These are phyloP conservation scores for Orchestia grillus DNA, from an alignment of 1,140 invertebrate species.

Conservation along the genomic window DNA sequence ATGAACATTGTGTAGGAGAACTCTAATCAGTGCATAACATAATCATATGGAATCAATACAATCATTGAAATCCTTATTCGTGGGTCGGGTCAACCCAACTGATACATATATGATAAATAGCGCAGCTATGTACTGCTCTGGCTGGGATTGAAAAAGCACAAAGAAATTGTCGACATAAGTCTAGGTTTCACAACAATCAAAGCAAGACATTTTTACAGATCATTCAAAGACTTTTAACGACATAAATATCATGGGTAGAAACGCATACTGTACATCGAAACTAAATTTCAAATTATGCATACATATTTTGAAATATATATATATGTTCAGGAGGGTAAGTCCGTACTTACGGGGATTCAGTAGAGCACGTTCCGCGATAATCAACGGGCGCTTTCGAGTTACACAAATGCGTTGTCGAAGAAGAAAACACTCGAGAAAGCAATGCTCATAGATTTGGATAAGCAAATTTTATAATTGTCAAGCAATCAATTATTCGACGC, in stretches of 20 bases:
- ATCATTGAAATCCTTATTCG: background rate
- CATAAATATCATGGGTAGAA: background rate
- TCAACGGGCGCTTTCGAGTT: background rate
- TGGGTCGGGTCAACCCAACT: too few species aligned
- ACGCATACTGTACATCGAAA: background rate
- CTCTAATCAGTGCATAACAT: background rate
- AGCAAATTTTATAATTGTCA: background rate
- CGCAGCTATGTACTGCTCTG: background rate
- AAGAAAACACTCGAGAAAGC: background rate
- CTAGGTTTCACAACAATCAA: background rate
- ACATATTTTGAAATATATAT: background rate
- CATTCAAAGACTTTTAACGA: background rate
- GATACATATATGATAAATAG: too few species aligned
- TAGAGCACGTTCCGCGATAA: background rate
- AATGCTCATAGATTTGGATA: background rate
- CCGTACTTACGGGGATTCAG: background rate
- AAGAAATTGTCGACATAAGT: background rate
- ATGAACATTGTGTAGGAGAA: background rate
- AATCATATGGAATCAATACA: background rate
- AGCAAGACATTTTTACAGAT: background rate
- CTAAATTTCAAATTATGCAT: background rate
- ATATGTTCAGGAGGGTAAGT: background rate
- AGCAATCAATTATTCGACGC: background rate
- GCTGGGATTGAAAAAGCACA: background rate
- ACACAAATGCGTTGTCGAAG: background rate